These are phyloP conservation scores for Thumatha senex DNA, from an alignment of 2,888 invertebrate genomes.

Conservation along the genomic window DNA sequence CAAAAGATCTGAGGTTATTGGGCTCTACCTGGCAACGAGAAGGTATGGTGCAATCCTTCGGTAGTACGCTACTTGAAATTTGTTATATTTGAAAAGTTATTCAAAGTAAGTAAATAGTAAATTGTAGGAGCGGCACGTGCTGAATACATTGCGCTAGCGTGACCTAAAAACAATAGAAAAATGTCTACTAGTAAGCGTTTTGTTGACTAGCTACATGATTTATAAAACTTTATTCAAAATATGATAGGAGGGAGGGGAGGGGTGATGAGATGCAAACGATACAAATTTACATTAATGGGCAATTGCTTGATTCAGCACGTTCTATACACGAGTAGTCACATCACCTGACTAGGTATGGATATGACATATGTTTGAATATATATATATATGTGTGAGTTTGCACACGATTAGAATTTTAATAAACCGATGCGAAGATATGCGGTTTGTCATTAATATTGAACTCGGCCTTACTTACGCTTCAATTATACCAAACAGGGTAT, in stretches of 20 bases:
- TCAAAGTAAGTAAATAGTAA: neutral
- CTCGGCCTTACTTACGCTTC: conserved; percentile 17
- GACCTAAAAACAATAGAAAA: conserved; percentile 59
- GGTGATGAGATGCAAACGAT: conserved; percentile 54
- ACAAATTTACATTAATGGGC: conserved; percentile 68
- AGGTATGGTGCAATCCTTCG: too few relatives aligned
- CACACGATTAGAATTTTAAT: conserved; percentile 55
- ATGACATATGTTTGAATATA: conserved; percentile 72
- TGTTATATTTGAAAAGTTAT: too few relatives aligned
- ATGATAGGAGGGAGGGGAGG: conserved; percentile 43
- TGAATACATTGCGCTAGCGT: conserved; percentile 38
- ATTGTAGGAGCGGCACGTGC: conserved; percentile 41
- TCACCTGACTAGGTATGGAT: conserved; percentile 61
- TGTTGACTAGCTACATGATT: conserved; percentile 30
- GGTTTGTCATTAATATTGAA: conserved; percentile 36
- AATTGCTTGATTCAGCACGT: conserved; percentile 69
- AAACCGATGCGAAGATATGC: conserved; percentile 44
- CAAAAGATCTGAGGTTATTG: too few relatives aligned
- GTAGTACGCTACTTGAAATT: too few relatives aligned
- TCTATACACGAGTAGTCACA: conserved; percentile 46
- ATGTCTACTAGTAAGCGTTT: conserved; percentile 52
- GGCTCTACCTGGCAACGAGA: too few relatives aligned
- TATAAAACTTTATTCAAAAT: conserved; percentile 19
- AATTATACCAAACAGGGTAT: conserved; percentile 13
- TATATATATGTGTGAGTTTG: conserved; percentile 49